Percentiles rank a stretch among this genome's conserved stretches.
Evolutionary conservation across 2,113 vertebrate genomes (phyloP).

Genomic region (Arizona elegans): DNA sequence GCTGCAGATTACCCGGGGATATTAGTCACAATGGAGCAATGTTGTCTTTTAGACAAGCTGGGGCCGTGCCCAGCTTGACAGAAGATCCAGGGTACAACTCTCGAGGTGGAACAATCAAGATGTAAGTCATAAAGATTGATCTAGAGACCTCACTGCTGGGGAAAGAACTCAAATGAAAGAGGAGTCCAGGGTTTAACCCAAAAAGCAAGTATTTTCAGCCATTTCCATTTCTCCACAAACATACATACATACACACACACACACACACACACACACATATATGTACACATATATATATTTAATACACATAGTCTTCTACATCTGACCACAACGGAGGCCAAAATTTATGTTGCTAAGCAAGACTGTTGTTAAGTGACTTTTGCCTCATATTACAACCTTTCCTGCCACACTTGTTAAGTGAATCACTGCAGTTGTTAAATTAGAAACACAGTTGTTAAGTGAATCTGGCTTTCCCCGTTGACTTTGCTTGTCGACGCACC

Average conservation of each 20-base stretch:
- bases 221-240: background rate
- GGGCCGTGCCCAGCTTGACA: background rate
- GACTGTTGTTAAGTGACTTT: no score
- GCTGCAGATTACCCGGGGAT: background rate
- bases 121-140: background rate
- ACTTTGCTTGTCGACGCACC: no score
- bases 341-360: no score
- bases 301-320: background rate
- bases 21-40: background rate
- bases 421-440: no score
- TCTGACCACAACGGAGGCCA: no score
- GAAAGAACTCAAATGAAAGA: background rate
- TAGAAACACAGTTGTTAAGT: no score
- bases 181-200: background rate
- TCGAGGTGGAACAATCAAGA: background rate
- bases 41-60: background rate
- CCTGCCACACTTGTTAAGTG: no score
- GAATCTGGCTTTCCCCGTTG: no score
- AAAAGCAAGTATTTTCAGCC: background rate
- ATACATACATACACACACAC: accelerated
- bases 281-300: background rate
- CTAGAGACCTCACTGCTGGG: background rate
- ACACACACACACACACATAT: accelerated
- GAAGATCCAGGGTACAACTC: background rate
- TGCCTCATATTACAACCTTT: no score